Evolutionary conservation across 2,888 invertebrate species (phyloP), one percentile per base, ranked within the genome.

Genomic region (Drosophila villosipedis): DNA sequence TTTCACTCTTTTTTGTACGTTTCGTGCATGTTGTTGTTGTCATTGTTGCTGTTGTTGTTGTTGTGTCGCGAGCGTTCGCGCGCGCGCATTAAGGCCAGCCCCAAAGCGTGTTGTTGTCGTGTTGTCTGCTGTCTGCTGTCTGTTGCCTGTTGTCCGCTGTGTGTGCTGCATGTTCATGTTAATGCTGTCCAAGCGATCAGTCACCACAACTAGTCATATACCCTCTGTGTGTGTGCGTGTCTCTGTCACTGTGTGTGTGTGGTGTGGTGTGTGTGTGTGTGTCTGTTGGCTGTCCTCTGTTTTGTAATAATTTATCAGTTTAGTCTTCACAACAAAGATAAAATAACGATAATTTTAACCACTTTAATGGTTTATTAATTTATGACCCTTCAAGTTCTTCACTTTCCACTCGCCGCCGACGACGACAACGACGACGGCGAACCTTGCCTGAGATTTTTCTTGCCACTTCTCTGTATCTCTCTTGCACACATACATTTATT

Each of bases 301-400:
- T 92, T 92, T 92, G 93, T 93, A 92, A 92, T 92, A 93, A 93
- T 93, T 92, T 92, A 92, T 92, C 93, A 93, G 92, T 93, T 92
- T 92, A 92, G 92, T 92, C 90, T 82, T 84, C 90, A 87, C 85
- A 85, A 91, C 89, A 91, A 89, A 92, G 92, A 92, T 92, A 91
- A 92, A 92, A 92, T 91, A 89, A 91, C 91, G 93, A 93, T 93
- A 92, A 92, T 92, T 91, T 92, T 92, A 93, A 92, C 91, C 92
- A 92, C 92, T 93, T 93, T 93, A 93, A 93, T 93, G 93, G 93
- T 92, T 93, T 93, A 93, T 93, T 93, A 93, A 93, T 93, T 93
- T 93, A 93, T 93, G 93, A 92, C 92, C 92, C 92, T 92, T 92
- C 92, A 92, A 91, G 91, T 84, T 88, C 90, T 86, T 87, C 87